A percentile compares a stretch with the other conserved stretches of the same genome.
phyloP scores from a whole-genome alignment of 1,140 invertebrate genomes.

The Drosophila rufa region DNA sequence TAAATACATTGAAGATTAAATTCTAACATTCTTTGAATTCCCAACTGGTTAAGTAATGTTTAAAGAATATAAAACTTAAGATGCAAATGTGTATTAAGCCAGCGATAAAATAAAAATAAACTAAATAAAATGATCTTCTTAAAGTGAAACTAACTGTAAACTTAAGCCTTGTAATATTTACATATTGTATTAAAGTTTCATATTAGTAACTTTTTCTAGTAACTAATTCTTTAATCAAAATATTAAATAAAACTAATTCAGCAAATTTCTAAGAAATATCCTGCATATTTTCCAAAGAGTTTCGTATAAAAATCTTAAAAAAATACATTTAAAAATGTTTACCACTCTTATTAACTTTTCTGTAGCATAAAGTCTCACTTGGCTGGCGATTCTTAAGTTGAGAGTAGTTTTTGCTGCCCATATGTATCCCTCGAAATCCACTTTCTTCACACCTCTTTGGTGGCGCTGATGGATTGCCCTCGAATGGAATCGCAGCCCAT shows the following conservation, averaged over 20 bases:
- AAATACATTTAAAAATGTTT: too few species aligned
- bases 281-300: too few species aligned
- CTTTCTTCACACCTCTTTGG: slow-evolving; percentile 33
- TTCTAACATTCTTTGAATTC: not conserved
- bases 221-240: too few species aligned
- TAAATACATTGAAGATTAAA: too few species aligned
- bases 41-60: not conserved
- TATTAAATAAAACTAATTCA: not conserved
- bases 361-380: too few species aligned
- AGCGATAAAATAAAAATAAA: too few species aligned
- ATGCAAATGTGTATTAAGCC: too few species aligned
- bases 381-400: not conserved
- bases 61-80: too few species aligned
- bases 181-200: not conserved
- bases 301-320: too few species aligned
- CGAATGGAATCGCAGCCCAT: slow-evolving; percentile 14
- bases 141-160: not conserved
- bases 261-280: not conserved
- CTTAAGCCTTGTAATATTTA: too few species aligned
- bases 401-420: not conserved
- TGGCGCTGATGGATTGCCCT: slow-evolving; percentile 30
- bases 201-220: too few species aligned
- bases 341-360: too few species aligned
- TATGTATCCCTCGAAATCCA: slow-evolving; percentile 10
- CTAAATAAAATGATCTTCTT: not conserved